Evolutionary conservation across 2,888 invertebrate species (phyloP), one percentile per base, ranked within the genome.

Genomic region (Hermodice carunculata): DNA sequence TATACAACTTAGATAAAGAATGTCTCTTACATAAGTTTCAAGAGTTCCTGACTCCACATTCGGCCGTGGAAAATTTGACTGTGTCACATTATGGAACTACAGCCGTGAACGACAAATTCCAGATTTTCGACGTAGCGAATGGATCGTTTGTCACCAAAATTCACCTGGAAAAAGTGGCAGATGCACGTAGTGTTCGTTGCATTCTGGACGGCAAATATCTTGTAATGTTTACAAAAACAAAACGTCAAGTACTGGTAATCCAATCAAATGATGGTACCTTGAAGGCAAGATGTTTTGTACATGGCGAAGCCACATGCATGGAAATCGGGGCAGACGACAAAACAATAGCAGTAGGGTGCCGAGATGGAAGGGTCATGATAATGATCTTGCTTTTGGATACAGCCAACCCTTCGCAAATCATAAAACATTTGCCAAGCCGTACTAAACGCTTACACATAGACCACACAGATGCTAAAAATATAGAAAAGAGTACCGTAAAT

Each of bases 361-460:
- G 74, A 3, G 81, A 83, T 53, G 81, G 81, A 1, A 69, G 81
- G 1, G 73, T 81, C 14, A 72, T 81, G 70, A 72, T 81, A n/a
- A n/a, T n/a, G n/a, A n/a, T n/a, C n/a, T n/a, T n/a, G n/a, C n/a
- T n/a, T n/a, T n/a, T n/a, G n/a, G n/a, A n/a, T n/a, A n/a, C n/a
- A n/a, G n/a, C n/a, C n/a, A n/a, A n/a, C n/a, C n/a, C n/a, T n/a
- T n/a, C n/a, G n/a, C n/a, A n/a, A n/a, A n/a, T n/a, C n/a, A n/a
- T n/a, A n/a, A n/a, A n/a, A n/a, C n/a, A n/a, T n/a, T n/a, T n/a
- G n/a, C n/a, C n/a, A n/a, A n/a, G n/a, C n/a, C n/a, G n/a, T n/a
- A n/a, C n/a, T n/a, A n/a, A n/a, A n/a, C n/a, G n/a, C n/a, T n/a
- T n/a, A n/a, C n/a, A n/a, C n/a, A n/a, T n/a, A n/a, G n/a, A n/a